Evolutionary conservation across 2,888 invertebrate genomes (phyloP).

Genomic region (Fabriciana adippe): DNA sequence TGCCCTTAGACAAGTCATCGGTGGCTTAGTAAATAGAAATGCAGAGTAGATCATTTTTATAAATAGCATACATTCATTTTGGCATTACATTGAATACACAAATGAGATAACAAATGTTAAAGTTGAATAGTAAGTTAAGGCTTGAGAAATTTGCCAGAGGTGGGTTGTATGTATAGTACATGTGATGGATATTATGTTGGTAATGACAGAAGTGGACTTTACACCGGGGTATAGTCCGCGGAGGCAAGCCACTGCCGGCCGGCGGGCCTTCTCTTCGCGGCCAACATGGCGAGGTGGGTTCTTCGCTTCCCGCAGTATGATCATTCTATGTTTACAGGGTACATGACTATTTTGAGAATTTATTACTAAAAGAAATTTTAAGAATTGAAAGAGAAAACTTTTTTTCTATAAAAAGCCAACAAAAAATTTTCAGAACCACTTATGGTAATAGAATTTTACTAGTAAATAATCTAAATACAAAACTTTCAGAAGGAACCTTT

Average conservation of each 20-base stretch:
- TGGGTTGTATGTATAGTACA: slow-evolving; percentile 7
- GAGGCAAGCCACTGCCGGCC: slow-evolving; percentile 83
- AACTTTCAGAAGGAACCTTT: too few species aligned
- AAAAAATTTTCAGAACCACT: too few species aligned
- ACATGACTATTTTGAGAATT: slow-evolving; percentile 38
- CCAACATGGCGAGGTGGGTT: slow-evolving; percentile 81
- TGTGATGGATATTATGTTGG: slow-evolving; percentile 55
- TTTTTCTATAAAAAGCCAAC: too few species aligned
- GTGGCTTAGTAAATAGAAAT: slow-evolving; percentile 62
- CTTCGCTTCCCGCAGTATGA: slow-evolving; percentile 53
- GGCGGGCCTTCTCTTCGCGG: slow-evolving; percentile 74
- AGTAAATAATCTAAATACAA: too few species aligned
- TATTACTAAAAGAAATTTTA: neutral
- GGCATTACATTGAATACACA: slow-evolving; percentile 21
- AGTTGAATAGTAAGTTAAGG: neutral
- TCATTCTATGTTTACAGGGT: slow-evolving; percentile 38
- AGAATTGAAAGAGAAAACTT: too few species aligned
- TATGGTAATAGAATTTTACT: too few species aligned
- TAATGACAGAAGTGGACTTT: slow-evolving; percentile 89
- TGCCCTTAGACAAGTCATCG: slow-evolving; percentile 42
- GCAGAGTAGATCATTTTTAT: slow-evolving; percentile 62
- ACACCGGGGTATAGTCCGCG: slow-evolving; percentile 90
- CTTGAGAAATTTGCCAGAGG: neutral
- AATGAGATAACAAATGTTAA: neutral
- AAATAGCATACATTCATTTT: slow-evolving; percentile 27